Conservation (phyloP, 2,113 vertebrate species). For the Ploceus nigricollis region DNA sequence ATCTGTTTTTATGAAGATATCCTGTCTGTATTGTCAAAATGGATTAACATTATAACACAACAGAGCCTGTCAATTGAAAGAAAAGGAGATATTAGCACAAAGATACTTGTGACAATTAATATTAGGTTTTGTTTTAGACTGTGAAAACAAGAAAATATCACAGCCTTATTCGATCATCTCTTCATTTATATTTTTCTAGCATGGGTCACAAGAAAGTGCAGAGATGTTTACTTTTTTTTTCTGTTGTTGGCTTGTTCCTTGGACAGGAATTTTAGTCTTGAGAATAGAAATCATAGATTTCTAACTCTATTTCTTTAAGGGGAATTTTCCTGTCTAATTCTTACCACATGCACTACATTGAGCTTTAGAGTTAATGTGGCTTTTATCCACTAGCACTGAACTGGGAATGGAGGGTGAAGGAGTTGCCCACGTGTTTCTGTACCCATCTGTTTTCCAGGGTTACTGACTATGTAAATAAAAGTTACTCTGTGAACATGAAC, state of each 20-base stretch:
- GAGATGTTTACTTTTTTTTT: background rate
- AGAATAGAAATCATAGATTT: background rate
- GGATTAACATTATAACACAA: background rate
- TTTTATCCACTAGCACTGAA: background rate
- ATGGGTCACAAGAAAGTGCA: background rate
- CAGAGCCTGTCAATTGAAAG: background rate
- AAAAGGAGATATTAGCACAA: background rate
- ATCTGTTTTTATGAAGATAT: background rate
- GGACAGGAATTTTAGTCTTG: background rate
- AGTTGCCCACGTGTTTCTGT: background rate
- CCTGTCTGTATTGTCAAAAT: conserved; percentile 18
- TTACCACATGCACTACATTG: background rate
- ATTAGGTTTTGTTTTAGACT: background rate
- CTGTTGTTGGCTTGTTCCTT: background rate
- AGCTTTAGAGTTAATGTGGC: background rate
- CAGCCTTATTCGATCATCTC: background rate
- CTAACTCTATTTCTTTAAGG: background rate
- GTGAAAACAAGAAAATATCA: background rate
- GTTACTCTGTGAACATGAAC: background rate
- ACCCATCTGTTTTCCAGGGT: background rate
- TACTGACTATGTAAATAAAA: background rate
- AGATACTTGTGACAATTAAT: background rate
- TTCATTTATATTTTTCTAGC: background rate
- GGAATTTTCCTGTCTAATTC: background rate
- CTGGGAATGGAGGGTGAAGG: background rate